Percentiles rank a stretch among this genome's conserved stretches.
phyloP scores from a whole-genome alignment of 2,113 vertebrate species.

The Pygoscelis antarcticus region DNA sequence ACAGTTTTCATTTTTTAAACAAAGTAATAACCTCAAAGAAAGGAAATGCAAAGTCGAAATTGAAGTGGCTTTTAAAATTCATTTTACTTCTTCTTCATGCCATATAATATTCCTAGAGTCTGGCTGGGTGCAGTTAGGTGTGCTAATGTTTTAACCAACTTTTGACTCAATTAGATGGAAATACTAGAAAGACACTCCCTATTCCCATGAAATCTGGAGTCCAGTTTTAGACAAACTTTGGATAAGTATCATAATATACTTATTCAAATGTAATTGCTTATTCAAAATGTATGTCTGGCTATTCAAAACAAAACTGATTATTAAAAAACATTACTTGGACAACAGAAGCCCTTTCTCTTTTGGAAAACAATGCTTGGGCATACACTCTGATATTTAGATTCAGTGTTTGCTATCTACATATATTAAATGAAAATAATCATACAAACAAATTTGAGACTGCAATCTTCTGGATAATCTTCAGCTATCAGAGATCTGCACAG shows the following conservation, averaged over 20 bases:
- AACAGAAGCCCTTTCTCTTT: neutral
- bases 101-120: neutral
- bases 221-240: neutral
- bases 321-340: neutral
- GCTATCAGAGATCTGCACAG: neutral
- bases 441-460: neutral
- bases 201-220: neutral
- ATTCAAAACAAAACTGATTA: neutral
- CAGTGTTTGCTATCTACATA: neutral
- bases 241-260: neutral
- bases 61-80: neutral
- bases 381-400: neutral
- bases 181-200: neutral
- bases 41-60: neutral
- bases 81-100: neutral
- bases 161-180: neutral
- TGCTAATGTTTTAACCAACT: neutral
- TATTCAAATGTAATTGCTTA: neutral
- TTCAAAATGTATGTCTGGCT: neutral
- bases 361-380: neutral
- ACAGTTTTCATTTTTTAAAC: slow-evolving; percentile 18
- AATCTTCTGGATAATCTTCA: neutral
- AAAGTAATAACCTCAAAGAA: slow-evolving; percentile 12
- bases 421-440: neutral
- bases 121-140: neutral